These are phyloP conservation scores for Poeciliopsis gracilis DNA, from an alignment of 2,797 vertebrate genomes.

Conservation along the genomic window DNA sequence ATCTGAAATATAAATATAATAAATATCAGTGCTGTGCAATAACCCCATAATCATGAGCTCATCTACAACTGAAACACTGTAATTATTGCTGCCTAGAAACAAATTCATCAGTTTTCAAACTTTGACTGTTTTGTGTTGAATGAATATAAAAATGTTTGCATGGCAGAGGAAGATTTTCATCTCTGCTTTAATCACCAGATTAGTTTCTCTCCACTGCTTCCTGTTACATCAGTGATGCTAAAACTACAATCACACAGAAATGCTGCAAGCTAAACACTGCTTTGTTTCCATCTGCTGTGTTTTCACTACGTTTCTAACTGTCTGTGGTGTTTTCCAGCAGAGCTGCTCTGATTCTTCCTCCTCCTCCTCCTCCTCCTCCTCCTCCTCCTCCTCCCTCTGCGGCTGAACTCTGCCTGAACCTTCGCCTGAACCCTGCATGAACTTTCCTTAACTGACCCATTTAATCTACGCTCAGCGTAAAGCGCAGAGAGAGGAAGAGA, in stretches of 20 bases:
- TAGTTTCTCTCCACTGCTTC: not conserved
- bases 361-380: slow-evolving; percentile 20
- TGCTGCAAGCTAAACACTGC: slow-evolving; percentile 13
- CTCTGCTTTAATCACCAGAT: not conserved
- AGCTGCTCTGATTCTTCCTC: slow-evolving; percentile 14
- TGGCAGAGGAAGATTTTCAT: not conserved
- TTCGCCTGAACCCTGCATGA: slow-evolving; percentile 69
- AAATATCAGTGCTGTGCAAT: not conserved
- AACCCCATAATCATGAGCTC: no score
- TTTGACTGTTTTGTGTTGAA: not conserved
- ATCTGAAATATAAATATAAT: not conserved
- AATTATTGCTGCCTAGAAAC: not conserved
- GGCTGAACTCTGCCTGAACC: slow-evolving; percentile 71
- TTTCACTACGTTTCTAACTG: slow-evolving; percentile 10
- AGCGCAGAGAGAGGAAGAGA: not conserved
- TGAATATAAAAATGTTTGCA: not conserved
- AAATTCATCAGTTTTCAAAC: not conserved
- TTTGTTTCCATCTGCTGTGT: slow-evolving; percentile 29
- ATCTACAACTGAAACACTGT: not conserved
- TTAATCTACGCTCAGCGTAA: slow-evolving; percentile 68
- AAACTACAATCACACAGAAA: not conserved
- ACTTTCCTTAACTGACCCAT: slow-evolving; percentile 67
- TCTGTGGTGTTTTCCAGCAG: slow-evolving; percentile 28
- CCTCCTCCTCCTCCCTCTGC: slow-evolving; percentile 15
- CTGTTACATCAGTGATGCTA: not conserved